phyloP scores from a whole-genome alignment of 2,113 vertebrate genomes.

The Salvelinus sp. region DNA sequence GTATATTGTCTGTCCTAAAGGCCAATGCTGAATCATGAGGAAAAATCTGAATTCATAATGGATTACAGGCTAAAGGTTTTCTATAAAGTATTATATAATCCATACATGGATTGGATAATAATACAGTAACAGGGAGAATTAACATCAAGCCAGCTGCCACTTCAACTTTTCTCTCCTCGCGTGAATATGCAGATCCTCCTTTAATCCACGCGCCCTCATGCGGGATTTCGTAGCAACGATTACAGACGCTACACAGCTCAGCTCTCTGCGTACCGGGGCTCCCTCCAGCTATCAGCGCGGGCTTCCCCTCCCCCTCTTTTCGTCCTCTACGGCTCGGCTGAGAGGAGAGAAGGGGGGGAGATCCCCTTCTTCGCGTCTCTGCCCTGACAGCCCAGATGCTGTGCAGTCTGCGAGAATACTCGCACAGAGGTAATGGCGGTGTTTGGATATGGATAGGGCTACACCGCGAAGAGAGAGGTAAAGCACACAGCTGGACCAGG shows the following conservation, averaged over 20 bases:
- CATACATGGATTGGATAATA: too few species aligned
- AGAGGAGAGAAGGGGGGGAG: slow-evolving; percentile 44
- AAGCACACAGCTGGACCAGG: slow-evolving; percentile 4
- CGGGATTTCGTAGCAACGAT: slow-evolving; percentile 67
- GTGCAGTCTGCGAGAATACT: slow-evolving; percentile 45
- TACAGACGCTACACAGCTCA: slow-evolving; percentile 34
- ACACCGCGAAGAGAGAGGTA: neutral
- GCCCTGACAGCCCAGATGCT: slow-evolving; percentile 69
- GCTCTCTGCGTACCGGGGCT: slow-evolving; percentile 44
- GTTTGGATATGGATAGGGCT: neutral
- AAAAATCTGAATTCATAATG: slow-evolving; percentile 19
- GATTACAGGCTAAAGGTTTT: slow-evolving; percentile 8
- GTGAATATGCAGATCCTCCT: slow-evolving; percentile 56
- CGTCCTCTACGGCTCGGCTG: slow-evolving; percentile 34
- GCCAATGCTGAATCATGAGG: neutral
- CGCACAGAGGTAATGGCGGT: slow-evolving; percentile 29
- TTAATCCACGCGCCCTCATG: slow-evolving; percentile 48
- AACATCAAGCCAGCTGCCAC: too few species aligned
- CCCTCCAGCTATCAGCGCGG: slow-evolving; percentile 62
- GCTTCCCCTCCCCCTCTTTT: slow-evolving; percentile 34
- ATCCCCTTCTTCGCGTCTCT: slow-evolving; percentile 57
- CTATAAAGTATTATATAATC: slow-evolving; percentile 13
- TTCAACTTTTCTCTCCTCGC: slow-evolving; percentile 48
- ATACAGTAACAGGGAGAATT: too few species aligned
- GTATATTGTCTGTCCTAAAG: neutral